Conservation (phyloP, 2,113 vertebrate genomes). For the Lagopus muta region DNA sequence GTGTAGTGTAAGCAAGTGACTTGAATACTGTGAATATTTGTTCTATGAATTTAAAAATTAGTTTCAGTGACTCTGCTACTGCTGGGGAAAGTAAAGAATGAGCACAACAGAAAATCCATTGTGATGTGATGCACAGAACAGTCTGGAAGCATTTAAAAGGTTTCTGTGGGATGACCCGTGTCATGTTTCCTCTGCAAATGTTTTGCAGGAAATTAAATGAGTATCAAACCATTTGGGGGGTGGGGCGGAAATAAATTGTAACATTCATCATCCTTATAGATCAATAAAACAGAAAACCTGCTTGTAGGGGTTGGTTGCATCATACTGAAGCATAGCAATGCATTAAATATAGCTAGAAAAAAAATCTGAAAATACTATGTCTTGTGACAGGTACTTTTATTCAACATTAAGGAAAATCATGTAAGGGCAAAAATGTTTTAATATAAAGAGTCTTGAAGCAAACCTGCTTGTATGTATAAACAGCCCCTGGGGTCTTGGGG, state of each 20-base stretch:
- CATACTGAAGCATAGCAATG: not conserved
- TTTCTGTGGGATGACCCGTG: not conserved
- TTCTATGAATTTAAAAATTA: not conserved
- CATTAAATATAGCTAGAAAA: not conserved
- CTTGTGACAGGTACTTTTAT: not conserved
- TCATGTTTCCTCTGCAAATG: not conserved
- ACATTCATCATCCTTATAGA: not conserved
- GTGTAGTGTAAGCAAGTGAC: not conserved
- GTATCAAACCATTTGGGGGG: accelerated
- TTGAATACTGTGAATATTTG: not conserved
- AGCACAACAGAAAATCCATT: not conserved
- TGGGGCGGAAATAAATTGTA: not conserved
- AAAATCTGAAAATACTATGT: not conserved
- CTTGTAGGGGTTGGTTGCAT: not conserved
- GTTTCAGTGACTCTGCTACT: not conserved
- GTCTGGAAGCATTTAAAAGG: not conserved
- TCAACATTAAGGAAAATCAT: not conserved
- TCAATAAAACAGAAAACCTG: not conserved
- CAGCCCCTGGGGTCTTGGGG: not conserved
- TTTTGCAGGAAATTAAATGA: not conserved
- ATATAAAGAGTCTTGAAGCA: not conserved
- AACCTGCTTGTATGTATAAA: not conserved
- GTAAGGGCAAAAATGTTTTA: not conserved
- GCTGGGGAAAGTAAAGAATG: not conserved
- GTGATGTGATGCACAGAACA: not conserved